Evolutionary conservation across 2,113 vertebrate species (phyloP).

Genomic region (Caretta caretta): DNA sequence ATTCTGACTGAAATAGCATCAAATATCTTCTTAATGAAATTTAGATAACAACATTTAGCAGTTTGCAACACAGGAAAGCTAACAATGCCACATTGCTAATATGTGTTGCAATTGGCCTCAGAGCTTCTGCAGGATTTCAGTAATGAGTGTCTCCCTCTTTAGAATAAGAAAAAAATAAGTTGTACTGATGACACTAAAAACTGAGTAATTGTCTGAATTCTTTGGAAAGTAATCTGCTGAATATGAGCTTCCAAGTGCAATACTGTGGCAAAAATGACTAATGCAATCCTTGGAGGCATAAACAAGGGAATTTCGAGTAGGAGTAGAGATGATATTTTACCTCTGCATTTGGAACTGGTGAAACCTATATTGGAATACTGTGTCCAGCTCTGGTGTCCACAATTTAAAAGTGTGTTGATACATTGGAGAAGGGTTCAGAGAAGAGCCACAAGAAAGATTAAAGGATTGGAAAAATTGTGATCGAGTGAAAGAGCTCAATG

Average conservation of each 20-base stretch:
- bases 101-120: neutral
- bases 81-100: neutral
- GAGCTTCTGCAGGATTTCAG: slow-evolving; percentile 12
- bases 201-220: neutral
- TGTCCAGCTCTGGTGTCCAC: no score
- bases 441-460: neutral
- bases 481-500: no score
- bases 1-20: neutral
- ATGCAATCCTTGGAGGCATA: no score
- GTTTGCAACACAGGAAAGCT: slow-evolving; percentile 8
- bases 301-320: no score
- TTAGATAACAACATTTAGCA: neutral
- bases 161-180: slow-evolving; percentile 3
- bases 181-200: neutral
- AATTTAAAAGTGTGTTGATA: no score
- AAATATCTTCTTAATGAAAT: slow-evolving; percentile 9
- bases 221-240: neutral
- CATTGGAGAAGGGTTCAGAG: no score
- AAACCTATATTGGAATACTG: no score
- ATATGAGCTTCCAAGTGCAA: neutral
- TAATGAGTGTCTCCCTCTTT: neutral
- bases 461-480: neutral
- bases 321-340: no score
- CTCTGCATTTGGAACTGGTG: no score
- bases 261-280: no score